Evolutionary conservation across 2,797 vertebrate species (phyloP), one percentile per base, ranked within the genome.

Genomic region (Antrozous pallidus): DNA sequence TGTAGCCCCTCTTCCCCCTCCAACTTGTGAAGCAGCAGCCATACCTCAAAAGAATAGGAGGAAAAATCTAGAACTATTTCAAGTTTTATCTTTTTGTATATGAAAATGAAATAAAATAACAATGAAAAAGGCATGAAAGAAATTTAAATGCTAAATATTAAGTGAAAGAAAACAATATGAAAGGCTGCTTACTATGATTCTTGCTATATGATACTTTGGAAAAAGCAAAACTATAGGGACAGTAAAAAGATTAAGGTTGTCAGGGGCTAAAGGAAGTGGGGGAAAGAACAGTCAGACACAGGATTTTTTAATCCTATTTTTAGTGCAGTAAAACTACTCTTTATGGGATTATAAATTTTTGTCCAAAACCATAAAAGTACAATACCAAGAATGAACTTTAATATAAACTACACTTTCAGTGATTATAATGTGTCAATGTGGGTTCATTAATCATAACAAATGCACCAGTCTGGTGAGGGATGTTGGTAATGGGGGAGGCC

Each of bases 51-150:
- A 97, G 96, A 92, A 97, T 98, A 98, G 98, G 97, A 98, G 97
- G 97, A 97, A 98, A 98, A 96, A 96, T 98, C 97, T 98, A 98
- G 98, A 98, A 98, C 97, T 99, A 98, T 99, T 99, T 99, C 98
- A 98, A 98, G 98, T 99, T 98, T 98, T 99, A 99, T 98, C 98
- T 54, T 99, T 99, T 99, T 99, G 98, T 99, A 99, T 98, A 98
- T 99, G 98, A 98, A 99, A 99, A 99, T 99, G 7, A 42, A 42
- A 42, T 98, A 99, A 99, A 99, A 95, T 79, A 88, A 94, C 88
- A 78, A 85, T 56, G 78, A 93, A 63, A 85, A 89, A 45, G 9
- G 67, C 38, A 79, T 14, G 38, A 22, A 45, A 40, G 22, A 89
- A 58, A 69, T 31, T 70, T 79, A 89, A 58, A 69, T 56, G 38